phyloP scores from a whole-genome alignment of 2,797 vertebrate species.

The Silurus aristotelis region DNA sequence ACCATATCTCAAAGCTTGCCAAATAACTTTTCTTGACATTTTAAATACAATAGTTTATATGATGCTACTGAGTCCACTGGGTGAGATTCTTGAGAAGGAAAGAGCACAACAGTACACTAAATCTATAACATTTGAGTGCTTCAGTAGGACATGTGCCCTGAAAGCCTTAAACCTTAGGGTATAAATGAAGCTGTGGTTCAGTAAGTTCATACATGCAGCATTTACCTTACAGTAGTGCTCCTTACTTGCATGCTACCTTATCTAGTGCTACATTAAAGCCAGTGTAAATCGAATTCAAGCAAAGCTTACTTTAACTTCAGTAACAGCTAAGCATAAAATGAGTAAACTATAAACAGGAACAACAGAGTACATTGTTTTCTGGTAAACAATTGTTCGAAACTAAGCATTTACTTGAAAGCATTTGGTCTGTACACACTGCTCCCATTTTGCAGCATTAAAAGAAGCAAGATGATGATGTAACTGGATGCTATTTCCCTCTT shows the following conservation, averaged over 20 bases:
- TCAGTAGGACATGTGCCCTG: conserved; percentile 7
- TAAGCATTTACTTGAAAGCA: background rate
- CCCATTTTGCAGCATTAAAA: background rate
- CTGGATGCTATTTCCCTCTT: background rate
- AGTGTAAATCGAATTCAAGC: background rate
- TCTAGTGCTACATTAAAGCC: background rate
- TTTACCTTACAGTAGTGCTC: conserved; percentile 1
- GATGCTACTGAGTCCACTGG: background rate
- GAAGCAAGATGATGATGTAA: background rate
- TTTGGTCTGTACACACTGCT: background rate
- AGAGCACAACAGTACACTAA: conserved; percentile 10
- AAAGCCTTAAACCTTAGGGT: conserved; percentile 6
- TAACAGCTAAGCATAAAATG: conserved; percentile 2
- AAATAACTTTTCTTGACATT: background rate
- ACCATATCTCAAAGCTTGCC: background rate
- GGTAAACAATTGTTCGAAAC: conserved; percentile 4
- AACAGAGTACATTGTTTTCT: background rate
- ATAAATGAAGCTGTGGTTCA: conserved; percentile 23
- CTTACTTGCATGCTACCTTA: conserved; percentile 4
- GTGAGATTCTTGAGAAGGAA: conserved; percentile 5
- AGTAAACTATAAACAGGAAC: conserved; percentile 24
- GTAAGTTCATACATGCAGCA: conserved; percentile 8
- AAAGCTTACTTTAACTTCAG: background rate
- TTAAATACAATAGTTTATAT: background rate
- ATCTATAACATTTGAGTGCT: background rate